phyloP scores from a whole-genome alignment of 2,888 invertebrate species.

The Arrhopalites spinosus region DNA sequence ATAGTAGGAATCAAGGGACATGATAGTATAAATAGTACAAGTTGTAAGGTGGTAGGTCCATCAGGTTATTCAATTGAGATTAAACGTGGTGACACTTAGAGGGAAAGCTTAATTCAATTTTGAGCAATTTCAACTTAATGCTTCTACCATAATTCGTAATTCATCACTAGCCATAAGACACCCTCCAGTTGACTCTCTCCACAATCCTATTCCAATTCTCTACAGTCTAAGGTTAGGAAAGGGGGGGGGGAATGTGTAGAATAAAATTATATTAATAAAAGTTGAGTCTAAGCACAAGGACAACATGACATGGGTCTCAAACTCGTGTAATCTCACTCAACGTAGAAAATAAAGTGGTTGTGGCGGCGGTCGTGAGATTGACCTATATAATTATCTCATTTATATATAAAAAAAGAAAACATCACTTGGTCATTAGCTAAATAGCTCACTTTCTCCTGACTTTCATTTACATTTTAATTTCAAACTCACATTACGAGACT shows the following conservation, averaged over 20 bases:
- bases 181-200: not conserved
- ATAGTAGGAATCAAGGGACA: too few relatives aligned
- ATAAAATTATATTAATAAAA: too few relatives aligned
- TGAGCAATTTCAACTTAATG: slow-evolving; percentile 13
- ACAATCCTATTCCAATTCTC: not conserved
- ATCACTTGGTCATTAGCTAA: slow-evolving; percentile 25
- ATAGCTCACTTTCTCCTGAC: slow-evolving; percentile 3
- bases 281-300: too few relatives aligned
- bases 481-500: too few relatives aligned
- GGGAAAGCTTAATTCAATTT: slow-evolving; percentile 18
- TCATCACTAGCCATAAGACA: not conserved
- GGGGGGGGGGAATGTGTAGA: too few relatives aligned
- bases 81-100: too few relatives aligned
- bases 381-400: slow-evolving; percentile 21
- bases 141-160: slow-evolving; percentile 15
- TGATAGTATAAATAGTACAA: too few relatives aligned
- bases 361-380: not conserved
- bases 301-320: not conserved
- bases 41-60: too few relatives aligned
- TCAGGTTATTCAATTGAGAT: too few relatives aligned
- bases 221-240: too few relatives aligned
- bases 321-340: not conserved
- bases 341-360: slow-evolving; percentile 1
- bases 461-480: slow-evolving; percentile 26
- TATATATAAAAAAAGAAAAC: slow-evolving; percentile 13